Evolutionary conservation across 2,888 invertebrate genomes (phyloP).

Genomic region (Lepeophtheirus nordmannii): DNA sequence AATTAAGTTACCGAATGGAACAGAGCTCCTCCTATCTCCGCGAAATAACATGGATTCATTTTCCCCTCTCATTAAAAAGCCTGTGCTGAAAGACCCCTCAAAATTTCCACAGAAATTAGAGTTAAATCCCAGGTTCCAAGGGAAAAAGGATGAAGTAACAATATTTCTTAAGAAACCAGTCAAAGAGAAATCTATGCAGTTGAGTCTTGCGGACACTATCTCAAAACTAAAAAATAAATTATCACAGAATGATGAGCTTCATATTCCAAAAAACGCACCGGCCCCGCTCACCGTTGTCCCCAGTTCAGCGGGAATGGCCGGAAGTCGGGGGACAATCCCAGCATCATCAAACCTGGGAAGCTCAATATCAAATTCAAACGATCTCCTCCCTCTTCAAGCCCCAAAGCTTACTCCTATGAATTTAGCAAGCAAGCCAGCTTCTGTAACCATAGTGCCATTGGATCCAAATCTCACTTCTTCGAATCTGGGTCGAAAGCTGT

Average conservation of each 20-base stretch:
- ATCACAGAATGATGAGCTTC: background rate
- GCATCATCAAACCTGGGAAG: constrained; percentile 1
- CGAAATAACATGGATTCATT: no score
- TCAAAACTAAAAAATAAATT: background rate
- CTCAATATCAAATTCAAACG: background rate
- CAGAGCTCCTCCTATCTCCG: background rate
- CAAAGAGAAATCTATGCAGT: background rate
- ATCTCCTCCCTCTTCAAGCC: background rate
- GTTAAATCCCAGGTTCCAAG: background rate
- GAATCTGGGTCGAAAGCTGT: no score
- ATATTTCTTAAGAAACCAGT: background rate
- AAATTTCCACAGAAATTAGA: background rate
- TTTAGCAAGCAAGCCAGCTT: no score
- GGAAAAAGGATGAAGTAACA: background rate
- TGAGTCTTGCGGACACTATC: background rate
- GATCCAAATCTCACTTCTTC: no score
- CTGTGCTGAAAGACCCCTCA: background rate
- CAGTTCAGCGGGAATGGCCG: constrained; percentile 2
- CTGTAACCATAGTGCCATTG: no score
- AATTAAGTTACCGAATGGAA: background rate
- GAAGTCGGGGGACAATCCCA: background rate
- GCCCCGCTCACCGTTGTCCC: constrained; percentile 1
- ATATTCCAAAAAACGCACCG: background rate
- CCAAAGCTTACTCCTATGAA: no score
- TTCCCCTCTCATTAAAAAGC: background rate